Conservation (phyloP, 1,140 invertebrate species). For the Tetraneura akinire region DNA sequence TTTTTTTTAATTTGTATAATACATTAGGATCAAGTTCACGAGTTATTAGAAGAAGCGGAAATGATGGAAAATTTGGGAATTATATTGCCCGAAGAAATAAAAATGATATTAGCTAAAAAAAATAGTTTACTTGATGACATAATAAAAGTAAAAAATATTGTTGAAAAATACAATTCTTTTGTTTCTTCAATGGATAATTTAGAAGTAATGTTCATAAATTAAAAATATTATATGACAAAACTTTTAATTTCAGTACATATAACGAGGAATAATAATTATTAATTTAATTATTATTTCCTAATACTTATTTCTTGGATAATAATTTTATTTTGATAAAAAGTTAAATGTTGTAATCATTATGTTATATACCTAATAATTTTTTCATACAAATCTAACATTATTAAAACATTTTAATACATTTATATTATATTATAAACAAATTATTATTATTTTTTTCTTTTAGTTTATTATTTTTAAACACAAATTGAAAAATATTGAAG, state of each 20-base stretch:
- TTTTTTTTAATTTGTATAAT: not conserved
- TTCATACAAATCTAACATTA: no score
- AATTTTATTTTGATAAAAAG: no score
- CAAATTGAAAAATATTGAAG: conserved; percentile 36
- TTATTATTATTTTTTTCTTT: no score
- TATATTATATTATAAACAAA: not conserved
- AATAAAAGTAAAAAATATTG: conserved; percentile 25
- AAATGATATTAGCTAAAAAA: conserved; percentile 19
- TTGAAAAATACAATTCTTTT: not conserved
- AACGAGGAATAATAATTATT: no score
- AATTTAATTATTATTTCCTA: no score
- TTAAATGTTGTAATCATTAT: no score
- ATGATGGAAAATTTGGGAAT: conserved; percentile 42
- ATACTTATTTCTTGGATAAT: no score
- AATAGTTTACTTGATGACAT: conserved; percentile 4
- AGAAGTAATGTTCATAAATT: no score
- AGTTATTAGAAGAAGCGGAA: conserved; percentile 34
- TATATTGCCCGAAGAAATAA: not conserved
- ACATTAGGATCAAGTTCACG: conserved; percentile 1
- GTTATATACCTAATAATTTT: no score
- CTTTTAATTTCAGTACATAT: no score
- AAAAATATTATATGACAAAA: no score
- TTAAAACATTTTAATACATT: not conserved
- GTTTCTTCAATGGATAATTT: not conserved
- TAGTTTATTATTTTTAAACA: conserved; percentile 24